Evolutionary conservation across 37 sponge, comb jelly and placozoan genomes (phyloP).

Genomic region (Theonella swinhoei): DNA sequence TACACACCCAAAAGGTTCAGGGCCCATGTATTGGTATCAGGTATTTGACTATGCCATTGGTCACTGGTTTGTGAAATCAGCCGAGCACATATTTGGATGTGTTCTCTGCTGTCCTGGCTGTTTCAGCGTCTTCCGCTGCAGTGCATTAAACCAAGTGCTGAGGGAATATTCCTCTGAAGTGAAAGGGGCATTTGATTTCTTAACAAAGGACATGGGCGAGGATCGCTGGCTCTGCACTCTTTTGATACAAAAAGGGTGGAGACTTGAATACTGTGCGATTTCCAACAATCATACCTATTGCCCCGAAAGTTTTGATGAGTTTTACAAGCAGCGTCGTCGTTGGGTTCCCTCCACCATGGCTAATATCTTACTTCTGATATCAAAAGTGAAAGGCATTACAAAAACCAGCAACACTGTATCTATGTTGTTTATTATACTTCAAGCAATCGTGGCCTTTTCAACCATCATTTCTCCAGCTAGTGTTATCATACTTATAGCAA

Average conservation of each 20-base stretch:
- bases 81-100: conserved; percentile 86
- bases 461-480: conserved; percentile 83
- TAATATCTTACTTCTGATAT: conserved; percentile 66
- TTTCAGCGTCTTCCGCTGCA: conserved; percentile 84
- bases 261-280: conserved; percentile 84
- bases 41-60: conserved; percentile 88
- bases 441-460: conserved; percentile 75
- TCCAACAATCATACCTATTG: conserved; percentile 83
- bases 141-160: conserved; percentile 70
- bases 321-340: conserved; percentile 87
- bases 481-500: conserved; percentile 73
- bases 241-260: conserved; percentile 83
- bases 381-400: conserved; percentile 46
- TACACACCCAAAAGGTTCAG: conserved; percentile 85
- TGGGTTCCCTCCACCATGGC: conserved; percentile 93
- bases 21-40: conserved; percentile 92
- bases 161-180: conserved; percentile 70
- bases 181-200: conserved; percentile 74
- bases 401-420: conserved; percentile 67
- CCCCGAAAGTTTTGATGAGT: conserved; percentile 82
- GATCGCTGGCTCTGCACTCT: conserved; percentile 96
- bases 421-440: conserved; percentile 76
- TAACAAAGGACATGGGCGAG: conserved; percentile 95
- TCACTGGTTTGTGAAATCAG: conserved; percentile 86
- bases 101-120: conserved; percentile 94